Base-by-base conservation (phyloP, 1,140 invertebrate genomes). In the Lithobius niger region DNA sequence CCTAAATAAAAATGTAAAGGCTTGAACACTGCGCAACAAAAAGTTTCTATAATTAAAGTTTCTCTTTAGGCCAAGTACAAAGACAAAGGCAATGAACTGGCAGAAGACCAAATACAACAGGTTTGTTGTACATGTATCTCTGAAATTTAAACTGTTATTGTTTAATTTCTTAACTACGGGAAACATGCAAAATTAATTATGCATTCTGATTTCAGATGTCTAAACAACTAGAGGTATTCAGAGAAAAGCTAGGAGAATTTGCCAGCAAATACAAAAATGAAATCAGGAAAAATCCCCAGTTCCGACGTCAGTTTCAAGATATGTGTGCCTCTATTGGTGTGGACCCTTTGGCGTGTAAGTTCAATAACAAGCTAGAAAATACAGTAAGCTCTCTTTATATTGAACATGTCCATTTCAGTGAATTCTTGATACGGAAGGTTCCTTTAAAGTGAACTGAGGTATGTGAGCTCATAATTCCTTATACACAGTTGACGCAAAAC, bases 241-340 rank as follows among this genome's bases (percentile, higher is more conserved):
- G 88, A 56, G 77, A 79, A 13, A 94, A 98, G 69, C 71, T 99
- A 18, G 93, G 99, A 71, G 89, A 97, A 62, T 99, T 99, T 73
- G 93, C 97, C 0, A 73, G 82, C 2, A 97, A 97, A 64, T 93
- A 99, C 67, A 90, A 88, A 66, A 84, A 78, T 63, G 89, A 95
- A 65, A 97, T 97, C 27, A 83, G 83, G 59, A 95, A 93, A 69
- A 92, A 97, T 71, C 78, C 93, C 0, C 82, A 90, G 61, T 99
- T 99, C 67, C 77, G 96, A 47, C 75, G 83, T 48, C 92, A 98
- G 66, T 99, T 99, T 69, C 95, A 97, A 66, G 90, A 97, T 71
- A 99, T 99, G 96, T 99, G 97, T 75, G 88, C 96, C 0, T 88
- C 89, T 0, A 97, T 99, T 58, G 97, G 97, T 0, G 97, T 99